Evolutionary conservation across 2,797 vertebrate genomes (phyloP).

Genomic region (Microctenopoma lineatum): DNA sequence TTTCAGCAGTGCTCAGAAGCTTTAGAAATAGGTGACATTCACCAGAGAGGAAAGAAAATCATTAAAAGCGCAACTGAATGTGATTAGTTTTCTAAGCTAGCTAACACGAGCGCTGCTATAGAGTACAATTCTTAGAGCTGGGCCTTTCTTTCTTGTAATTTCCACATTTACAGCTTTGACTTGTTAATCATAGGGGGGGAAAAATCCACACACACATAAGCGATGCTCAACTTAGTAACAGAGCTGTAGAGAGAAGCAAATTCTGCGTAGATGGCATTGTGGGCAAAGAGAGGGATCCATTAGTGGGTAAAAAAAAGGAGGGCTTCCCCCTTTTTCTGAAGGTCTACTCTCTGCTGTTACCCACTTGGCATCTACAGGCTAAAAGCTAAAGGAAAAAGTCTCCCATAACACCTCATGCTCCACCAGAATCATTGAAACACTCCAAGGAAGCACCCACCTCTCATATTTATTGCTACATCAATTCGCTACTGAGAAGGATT

Average conservation of each 20-base stretch:
- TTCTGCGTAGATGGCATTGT: conserved; percentile 14
- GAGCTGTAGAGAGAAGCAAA: conserved; percentile 47
- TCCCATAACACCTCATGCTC: conserved; percentile 51
- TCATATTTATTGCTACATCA: conserved; percentile 82
- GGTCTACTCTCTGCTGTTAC: conserved; percentile 18
- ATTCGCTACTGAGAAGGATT: conserved; percentile 80
- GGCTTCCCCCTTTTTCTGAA: conserved; percentile 6
- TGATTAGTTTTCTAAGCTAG: conserved; percentile 47
- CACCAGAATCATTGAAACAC: conserved; percentile 57
- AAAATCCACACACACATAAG: conserved; percentile 14
- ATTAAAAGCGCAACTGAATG: conserved; percentile 30
- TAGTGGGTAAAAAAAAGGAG: conserved; percentile 49
- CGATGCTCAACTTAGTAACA: conserved; percentile 44
- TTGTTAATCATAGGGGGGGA: conserved; percentile 70
- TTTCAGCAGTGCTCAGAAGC: conserved; percentile 56
- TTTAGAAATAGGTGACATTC: conserved; percentile 42
- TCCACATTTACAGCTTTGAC: conserved; percentile 82
- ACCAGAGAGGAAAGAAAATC: conserved; percentile 41
- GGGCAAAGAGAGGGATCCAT: conserved; percentile 31
- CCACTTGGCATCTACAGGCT: conserved; percentile 28
- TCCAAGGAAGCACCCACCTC: conserved; percentile 61
- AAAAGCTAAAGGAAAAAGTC: conserved; percentile 29
- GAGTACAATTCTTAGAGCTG: conserved; percentile 77
- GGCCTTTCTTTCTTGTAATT: conserved; percentile 52
- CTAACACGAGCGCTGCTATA: conserved; percentile 44